Base-by-base conservation (phyloP, 2,888 invertebrate genomes). In the Sphecodes monilicornis region DNA sequence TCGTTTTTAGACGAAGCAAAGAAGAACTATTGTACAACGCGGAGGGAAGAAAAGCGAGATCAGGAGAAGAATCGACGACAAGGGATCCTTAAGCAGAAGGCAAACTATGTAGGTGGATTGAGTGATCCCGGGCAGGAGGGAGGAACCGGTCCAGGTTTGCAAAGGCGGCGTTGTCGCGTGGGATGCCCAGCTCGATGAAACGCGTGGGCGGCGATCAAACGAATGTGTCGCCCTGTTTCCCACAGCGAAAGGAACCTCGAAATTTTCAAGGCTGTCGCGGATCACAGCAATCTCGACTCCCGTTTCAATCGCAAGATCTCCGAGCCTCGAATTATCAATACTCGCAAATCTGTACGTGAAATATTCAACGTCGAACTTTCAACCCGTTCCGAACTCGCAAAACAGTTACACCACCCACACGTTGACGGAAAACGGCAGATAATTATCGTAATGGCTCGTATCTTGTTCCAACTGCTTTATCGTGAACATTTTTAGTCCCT, bases 171-270 rank as follows among this genome's bases (percentile, higher is more conserved):
- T n/a, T n/a, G 82, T 79, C 87, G 92, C 91, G 93, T 93, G 90
- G 93, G 92, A 89, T 86, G 92, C 77, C 86, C 90, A 79, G 93
- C 89, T 93, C 93, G 90, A 93, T 93, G 93, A 92, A 50, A 76
- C 64, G 76, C 86, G 88, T 88, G 82, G 91, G 85, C 81, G 89
- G 80, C 78, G 83, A 91, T 89, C 87, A 88, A 88, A 85, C 85
- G 50, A 6, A 39, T 46, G 64, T 57, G 68, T 46, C 41, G 69
- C 41, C 72, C 16, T 43, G 69, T 43, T 43, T 10, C 29, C 66
- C 4, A 10, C 36, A 3, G 2, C 39, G 36, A 3, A 22, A 32
- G 29, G 6, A 68, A 26, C 75, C 46, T 75, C 71, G 54, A 32
- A 69, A 82, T 79, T 82, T 86, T 70, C 57, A 86, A 78, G 70